Percentiles rank a stretch among this genome's conserved stretches.
Conservation (phyloP, 2,888 invertebrate genomes). For the Eumacrocentrus americanus region DNA sequence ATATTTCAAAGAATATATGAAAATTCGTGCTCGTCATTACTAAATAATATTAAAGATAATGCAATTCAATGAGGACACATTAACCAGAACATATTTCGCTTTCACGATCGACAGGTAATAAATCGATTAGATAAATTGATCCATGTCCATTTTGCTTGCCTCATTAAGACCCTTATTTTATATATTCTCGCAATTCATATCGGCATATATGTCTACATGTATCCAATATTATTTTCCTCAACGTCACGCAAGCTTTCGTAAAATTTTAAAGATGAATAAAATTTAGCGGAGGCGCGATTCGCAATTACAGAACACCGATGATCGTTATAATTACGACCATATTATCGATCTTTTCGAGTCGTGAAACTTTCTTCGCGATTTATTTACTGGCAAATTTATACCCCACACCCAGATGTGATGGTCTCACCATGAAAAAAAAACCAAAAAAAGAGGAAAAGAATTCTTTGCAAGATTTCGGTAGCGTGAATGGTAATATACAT, state of each 20-base stretch:
- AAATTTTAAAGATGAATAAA: neutral
- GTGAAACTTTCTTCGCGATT: constrained; percentile 30
- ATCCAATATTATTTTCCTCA: neutral
- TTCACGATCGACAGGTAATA: constrained; percentile 11
- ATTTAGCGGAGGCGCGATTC: neutral
- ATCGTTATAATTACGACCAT: constrained; percentile 34
- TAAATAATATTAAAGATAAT: constrained; percentile 1
- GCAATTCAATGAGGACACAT: constrained; percentile 2
- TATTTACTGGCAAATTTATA: constrained; percentile 31
- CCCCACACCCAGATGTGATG: constrained; percentile 29
- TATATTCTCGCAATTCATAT: neutral
- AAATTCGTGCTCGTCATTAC: too few relatives aligned
- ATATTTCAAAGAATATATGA: neutral
- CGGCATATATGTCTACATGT: neutral
- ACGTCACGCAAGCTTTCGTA: too few relatives aligned
- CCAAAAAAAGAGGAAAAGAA: neutral
- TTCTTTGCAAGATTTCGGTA: neutral
- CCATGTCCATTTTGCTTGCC: constrained; percentile 25
- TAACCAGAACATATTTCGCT: constrained; percentile 1
- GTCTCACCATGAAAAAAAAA: constrained; percentile 14
- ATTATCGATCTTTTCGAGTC: constrained; percentile 26
- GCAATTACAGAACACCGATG: constrained; percentile 2
- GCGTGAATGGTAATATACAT: neutral
- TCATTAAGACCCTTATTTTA: neutral
- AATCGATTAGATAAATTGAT: constrained; percentile 36